Conservation (phyloP, 1,140 invertebrate genomes). For the Zaprionus taronus region DNA sequence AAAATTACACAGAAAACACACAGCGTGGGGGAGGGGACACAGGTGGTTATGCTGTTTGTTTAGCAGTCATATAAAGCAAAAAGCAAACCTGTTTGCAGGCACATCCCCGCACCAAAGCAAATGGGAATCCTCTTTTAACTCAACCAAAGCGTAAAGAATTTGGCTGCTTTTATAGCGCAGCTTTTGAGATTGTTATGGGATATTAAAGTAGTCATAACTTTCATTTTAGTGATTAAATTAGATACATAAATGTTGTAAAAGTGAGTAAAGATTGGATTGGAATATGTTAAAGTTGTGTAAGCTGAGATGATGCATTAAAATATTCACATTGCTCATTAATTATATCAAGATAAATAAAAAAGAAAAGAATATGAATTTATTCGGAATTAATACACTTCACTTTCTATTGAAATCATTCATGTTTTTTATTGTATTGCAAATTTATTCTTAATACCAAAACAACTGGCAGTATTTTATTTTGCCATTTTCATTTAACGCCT, state of each 20-base stretch:
- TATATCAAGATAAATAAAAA: too few species aligned
- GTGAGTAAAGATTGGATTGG: background rate
- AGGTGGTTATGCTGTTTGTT: conserved; percentile 1
- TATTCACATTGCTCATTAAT: too few species aligned
- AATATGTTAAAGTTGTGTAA: background rate
- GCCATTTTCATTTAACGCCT: conserved; percentile 27
- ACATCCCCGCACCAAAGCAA: background rate
- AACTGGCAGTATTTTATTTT: background rate
- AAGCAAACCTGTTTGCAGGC: background rate
- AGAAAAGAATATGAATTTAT: too few species aligned
- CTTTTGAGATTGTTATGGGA: background rate
- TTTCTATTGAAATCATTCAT: too few species aligned
- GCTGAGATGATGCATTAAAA: too few species aligned
- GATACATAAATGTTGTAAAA: background rate
- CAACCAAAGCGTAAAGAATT: background rate
- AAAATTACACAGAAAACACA: conserved; percentile 57
- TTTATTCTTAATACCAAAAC: too few species aligned
- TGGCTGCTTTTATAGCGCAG: background rate
- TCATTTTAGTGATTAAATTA: background rate
- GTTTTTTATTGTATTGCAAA: too few species aligned
- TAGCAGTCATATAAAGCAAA: conserved; percentile 1
- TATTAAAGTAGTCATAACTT: background rate
- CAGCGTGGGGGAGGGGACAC: background rate
- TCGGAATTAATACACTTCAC: too few species aligned
- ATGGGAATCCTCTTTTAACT: background rate